A percentile compares a stretch with the other conserved stretches of the same genome.
These are phyloP conservation scores for Lagorchestes hirsutus DNA, from an alignment of 2,797 vertebrate genomes.

Conservation along the genomic window DNA sequence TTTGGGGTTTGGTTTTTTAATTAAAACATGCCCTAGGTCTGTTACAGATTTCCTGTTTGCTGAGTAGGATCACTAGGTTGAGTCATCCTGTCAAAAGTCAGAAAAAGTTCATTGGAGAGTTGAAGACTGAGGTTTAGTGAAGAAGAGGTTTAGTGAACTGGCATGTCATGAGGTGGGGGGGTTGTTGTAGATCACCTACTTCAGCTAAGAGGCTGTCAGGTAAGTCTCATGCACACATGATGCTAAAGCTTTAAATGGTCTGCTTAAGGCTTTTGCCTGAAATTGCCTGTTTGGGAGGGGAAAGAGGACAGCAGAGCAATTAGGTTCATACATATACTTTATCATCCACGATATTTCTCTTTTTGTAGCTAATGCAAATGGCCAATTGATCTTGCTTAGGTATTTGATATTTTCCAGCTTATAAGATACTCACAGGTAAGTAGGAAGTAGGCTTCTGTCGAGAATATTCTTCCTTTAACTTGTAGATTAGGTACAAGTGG, in stretches of 20 bases:
- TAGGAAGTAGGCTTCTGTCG: background rate
- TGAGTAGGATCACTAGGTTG: background rate
- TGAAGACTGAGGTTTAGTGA: background rate
- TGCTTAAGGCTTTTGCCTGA: constrained; percentile 59
- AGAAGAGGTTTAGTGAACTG: background rate
- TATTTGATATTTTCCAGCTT: accelerated
- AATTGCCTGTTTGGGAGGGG: constrained; percentile 51
- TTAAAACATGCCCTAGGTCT: background rate
- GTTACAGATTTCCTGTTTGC: background rate
- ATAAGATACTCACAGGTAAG: background rate
- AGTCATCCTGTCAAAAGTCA: background rate
- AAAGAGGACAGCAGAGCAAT: constrained; percentile 73
- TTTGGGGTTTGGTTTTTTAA: background rate
- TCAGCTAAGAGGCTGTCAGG: background rate
- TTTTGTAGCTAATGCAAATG: constrained; percentile 58
- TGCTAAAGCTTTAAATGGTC: constrained; percentile 53
- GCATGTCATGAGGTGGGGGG: background rate
- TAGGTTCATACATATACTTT: constrained; percentile 64
- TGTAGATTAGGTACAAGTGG: background rate
- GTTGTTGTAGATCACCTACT: background rate
- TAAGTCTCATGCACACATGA: background rate
- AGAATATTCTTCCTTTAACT: constrained; percentile 3
- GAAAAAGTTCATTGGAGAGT: background rate
- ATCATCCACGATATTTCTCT: constrained; percentile 64
- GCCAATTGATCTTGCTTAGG: constrained; percentile 59